Conservation (phyloP, 2,888 invertebrate genomes). For the Cynaeus angustus region DNA sequence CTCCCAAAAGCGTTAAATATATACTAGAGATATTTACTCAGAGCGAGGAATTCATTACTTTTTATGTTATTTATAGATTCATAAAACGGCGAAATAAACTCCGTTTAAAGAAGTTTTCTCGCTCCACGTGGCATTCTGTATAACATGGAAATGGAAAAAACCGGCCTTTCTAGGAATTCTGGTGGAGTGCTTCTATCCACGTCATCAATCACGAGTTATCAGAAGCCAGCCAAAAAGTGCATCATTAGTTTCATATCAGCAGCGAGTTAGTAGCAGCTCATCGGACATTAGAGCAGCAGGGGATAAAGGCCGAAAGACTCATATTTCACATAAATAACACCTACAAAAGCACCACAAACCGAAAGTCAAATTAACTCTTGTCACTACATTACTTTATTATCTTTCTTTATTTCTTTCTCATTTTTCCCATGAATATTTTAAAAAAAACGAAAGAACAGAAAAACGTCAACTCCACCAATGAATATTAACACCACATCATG, state of each 20-base stretch:
- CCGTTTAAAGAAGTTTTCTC: slow-evolving; percentile 27
- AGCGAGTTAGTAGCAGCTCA: slow-evolving; percentile 62
- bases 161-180: slow-evolving; percentile 36
- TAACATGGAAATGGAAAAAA: slow-evolving; percentile 30
- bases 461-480: slow-evolving; percentile 8
- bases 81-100: slow-evolving; percentile 50
- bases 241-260: slow-evolving; percentile 69
- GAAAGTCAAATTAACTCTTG: slow-evolving; percentile 1
- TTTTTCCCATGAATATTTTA: slow-evolving; percentile 7
- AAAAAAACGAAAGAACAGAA: not conserved
- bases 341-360: not conserved
- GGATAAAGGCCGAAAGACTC: slow-evolving; percentile 56
- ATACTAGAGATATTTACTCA: slow-evolving; percentile 56
- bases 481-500: slow-evolving; percentile 45
- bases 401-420: not conserved
- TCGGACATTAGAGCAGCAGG: slow-evolving; percentile 61
- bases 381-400: slow-evolving; percentile 5
- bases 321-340: slow-evolving; percentile 58
- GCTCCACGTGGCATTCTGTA: slow-evolving; percentile 10
- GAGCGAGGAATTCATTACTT: slow-evolving; percentile 57
- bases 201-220: slow-evolving; percentile 69
- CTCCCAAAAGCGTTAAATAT: slow-evolving; percentile 65
- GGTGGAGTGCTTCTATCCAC: slow-evolving; percentile 35
- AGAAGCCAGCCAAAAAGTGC: slow-evolving; percentile 65
- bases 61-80: slow-evolving; percentile 59